Conservation (phyloP, 2,888 invertebrate species). For the Caenorhabditis japonica region DNA sequence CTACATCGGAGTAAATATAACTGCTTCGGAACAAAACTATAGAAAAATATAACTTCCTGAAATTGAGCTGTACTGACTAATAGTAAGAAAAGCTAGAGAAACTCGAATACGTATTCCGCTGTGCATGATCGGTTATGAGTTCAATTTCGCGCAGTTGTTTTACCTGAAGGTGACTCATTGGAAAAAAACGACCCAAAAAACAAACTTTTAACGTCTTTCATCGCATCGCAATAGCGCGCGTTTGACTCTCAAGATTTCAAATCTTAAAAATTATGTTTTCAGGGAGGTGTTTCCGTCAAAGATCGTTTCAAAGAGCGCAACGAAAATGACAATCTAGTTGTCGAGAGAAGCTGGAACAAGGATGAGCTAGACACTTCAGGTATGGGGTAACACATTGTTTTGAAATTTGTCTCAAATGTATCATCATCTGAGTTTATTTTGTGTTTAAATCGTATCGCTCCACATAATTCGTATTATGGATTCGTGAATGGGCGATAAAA, state of each 20-base stretch:
- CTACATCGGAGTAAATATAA: neutral
- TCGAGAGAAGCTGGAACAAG: constrained; percentile 69
- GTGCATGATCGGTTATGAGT: too few relatives aligned
- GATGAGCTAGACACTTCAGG: constrained; percentile 73
- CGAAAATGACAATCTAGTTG: constrained; percentile 55
- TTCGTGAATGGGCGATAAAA: too few relatives aligned
- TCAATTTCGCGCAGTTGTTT: neutral
- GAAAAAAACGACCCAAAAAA: too few relatives aligned
- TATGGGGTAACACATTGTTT: constrained; percentile 47
- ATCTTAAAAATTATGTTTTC: constrained; percentile 5
- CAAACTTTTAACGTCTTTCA: too few relatives aligned
- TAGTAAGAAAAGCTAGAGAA: too few relatives aligned
- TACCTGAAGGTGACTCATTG: too few relatives aligned
- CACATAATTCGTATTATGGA: constrained; percentile 7
- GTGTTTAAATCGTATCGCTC: constrained; percentile 20
- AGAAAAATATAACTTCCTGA: too few relatives aligned
- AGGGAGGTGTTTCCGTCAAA: constrained; percentile 70
- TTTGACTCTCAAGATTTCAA: neutral
- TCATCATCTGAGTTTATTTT: constrained; percentile 36
- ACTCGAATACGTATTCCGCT: too few relatives aligned
- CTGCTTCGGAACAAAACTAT: neutral
- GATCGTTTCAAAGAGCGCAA: constrained; percentile 75
- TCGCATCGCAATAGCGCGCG: too few relatives aligned
- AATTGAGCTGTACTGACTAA: neutral
- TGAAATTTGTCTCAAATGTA: neutral